Evolutionary conservation across 1,140 invertebrate species (phyloP).

Genomic region (Drosophila bocki): DNA sequence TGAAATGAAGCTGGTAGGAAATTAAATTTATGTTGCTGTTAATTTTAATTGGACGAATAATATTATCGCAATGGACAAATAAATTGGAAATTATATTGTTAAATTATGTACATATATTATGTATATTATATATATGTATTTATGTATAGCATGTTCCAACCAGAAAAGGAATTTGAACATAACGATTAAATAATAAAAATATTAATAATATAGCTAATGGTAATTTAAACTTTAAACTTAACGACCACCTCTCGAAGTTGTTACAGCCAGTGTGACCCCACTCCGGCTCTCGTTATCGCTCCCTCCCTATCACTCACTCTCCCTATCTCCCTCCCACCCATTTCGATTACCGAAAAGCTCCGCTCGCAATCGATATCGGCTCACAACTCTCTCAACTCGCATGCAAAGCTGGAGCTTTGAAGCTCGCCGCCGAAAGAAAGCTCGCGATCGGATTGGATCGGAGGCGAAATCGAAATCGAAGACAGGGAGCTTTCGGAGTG

Average conservation of each 20-base stretch:
- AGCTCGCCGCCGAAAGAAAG: slow-evolving; percentile 60
- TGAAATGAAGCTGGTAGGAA: neutral
- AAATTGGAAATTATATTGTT: neutral
- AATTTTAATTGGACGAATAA: slow-evolving; percentile 1
- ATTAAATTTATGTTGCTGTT: slow-evolving; percentile 1
- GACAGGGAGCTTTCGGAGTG: slow-evolving; percentile 62
- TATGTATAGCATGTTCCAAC: too few species aligned
- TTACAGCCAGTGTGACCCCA: slow-evolving; percentile 12
- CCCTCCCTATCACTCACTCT: neutral
- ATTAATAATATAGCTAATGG: too few species aligned
- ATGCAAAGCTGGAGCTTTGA: slow-evolving; percentile 44
- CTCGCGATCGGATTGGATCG: slow-evolving; percentile 28
- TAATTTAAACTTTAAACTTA: neutral
- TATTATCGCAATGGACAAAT: neutral
- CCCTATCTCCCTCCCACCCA: slow-evolving; percentile 1
- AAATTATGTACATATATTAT: too few species aligned
- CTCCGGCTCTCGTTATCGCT: neutral
- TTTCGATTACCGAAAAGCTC: slow-evolving; percentile 31
- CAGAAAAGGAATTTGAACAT: too few species aligned
- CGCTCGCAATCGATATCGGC: slow-evolving; percentile 50
- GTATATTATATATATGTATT: too few species aligned
- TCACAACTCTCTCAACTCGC: slow-evolving; percentile 50
- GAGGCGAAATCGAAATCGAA: slow-evolving; percentile 51
- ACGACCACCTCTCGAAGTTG: slow-evolving; percentile 14
- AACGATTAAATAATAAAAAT: too few species aligned